A percentile compares a stretch with the other conserved stretches of the same genome.
phyloP scores from a whole-genome alignment of 1,140 invertebrate species.

The Scaptomyza hsui region DNA sequence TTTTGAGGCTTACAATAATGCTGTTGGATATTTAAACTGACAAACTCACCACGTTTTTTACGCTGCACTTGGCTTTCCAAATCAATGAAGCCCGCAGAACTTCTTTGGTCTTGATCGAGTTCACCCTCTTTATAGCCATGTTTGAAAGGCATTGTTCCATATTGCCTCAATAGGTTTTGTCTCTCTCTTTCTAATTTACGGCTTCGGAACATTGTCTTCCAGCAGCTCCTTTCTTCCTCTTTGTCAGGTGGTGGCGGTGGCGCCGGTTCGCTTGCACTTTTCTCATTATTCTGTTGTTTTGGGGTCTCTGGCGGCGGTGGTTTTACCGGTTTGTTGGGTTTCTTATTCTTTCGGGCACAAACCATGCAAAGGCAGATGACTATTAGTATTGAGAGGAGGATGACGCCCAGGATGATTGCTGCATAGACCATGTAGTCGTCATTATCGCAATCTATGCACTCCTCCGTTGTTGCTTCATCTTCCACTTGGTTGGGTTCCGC shows the following conservation, averaged over 20 bases:
- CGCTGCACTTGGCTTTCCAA: slow-evolving; percentile 4
- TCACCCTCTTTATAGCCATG: not conserved
- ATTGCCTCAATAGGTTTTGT: not conserved
- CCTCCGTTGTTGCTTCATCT: slow-evolving; percentile 7
- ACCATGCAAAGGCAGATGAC: slow-evolving; percentile 56
- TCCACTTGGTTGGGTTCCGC: too few species aligned
- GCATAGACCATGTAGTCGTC: slow-evolving; percentile 38
- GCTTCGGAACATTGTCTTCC: slow-evolving; percentile 9
- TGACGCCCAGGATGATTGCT: slow-evolving; percentile 36
- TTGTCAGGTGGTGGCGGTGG: not conserved
- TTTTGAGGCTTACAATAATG: not conserved
- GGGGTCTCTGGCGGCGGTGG: not conserved
- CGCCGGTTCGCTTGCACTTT: not conserved
- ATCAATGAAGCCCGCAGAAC: not conserved
- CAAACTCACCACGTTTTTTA: slow-evolving; percentile 11
- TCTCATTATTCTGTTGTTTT: not conserved
- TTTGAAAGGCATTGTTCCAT: not conserved
- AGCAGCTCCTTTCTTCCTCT: not conserved
- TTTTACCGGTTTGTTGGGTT: not conserved
- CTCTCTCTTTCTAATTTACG: not conserved
- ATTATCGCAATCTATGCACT: slow-evolving; percentile 51
- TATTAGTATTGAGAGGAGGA: slow-evolving; percentile 48
- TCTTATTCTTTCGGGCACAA: not conserved
- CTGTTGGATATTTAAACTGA: not conserved
- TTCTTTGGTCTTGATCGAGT: not conserved